Evolutionary conservation across 2,888 invertebrate genomes (phyloP).

Genomic region (Macroteleia sp.): DNA sequence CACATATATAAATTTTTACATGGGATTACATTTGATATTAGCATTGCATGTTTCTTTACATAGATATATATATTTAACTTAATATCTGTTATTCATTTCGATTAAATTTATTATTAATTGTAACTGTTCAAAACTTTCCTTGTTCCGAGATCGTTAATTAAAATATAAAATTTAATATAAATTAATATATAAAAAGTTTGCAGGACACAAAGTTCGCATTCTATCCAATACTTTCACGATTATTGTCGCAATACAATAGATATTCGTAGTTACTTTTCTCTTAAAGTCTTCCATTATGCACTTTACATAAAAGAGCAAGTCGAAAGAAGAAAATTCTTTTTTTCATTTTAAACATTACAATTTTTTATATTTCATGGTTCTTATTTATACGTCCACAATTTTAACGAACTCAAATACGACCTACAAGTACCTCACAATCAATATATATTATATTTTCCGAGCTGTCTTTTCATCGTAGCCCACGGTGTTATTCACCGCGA

Average conservation of each 20-base stretch:
- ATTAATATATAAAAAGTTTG: too few relatives aligned
- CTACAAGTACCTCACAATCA: conserved; percentile 9
- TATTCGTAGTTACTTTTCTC: conserved; percentile 17
- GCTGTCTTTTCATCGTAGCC: conserved; percentile 44
- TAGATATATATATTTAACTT: too few relatives aligned
- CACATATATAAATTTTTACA: too few relatives aligned
- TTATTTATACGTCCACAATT: conserved; percentile 6
- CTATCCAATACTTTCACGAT: conserved; percentile 11
- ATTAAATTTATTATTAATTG: too few relatives aligned
- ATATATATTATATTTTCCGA: conserved; percentile 28
- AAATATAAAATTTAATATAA: too few relatives aligned
- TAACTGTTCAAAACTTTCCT: too few relatives aligned
- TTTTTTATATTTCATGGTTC: conserved; percentile 25
- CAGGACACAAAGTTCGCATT: too few relatives aligned
- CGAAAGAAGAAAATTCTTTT: conserved; percentile 1
- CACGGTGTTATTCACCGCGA: conserved; percentile 27
- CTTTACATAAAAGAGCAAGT: conserved; percentile 30
- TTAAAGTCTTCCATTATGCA: conserved; percentile 28
- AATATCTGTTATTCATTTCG: too few relatives aligned
- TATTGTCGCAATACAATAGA: conserved; percentile 14
- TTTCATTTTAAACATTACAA: background rate
- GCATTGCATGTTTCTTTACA: too few relatives aligned
- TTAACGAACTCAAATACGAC: background rate
- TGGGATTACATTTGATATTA: too few relatives aligned
- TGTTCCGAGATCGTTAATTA: too few relatives aligned